phyloP scores from a whole-genome alignment of 1,140 invertebrate genomes.

The Druon quercuslanigerum region DNA sequence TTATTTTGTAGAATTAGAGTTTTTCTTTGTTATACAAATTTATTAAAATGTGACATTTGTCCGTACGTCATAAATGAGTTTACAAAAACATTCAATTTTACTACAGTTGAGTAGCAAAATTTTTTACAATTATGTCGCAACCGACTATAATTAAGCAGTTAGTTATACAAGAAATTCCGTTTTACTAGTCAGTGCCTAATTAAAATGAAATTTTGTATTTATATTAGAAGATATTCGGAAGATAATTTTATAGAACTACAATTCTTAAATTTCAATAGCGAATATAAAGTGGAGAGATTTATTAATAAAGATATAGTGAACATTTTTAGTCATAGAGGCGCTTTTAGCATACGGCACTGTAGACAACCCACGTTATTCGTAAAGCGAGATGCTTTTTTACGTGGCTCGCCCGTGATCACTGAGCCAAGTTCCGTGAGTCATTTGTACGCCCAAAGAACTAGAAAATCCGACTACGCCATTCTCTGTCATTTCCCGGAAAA shows the following conservation, averaged over 20 bases:
- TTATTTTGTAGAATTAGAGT: no score
- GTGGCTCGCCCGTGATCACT: neutral
- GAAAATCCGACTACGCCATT: conserved; percentile 15
- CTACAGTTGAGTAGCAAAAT: no score
- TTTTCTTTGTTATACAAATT: no score
- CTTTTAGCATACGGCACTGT: conserved; percentile 9
- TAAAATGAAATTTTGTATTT: no score
- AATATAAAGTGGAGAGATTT: neutral
- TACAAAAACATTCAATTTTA: no score
- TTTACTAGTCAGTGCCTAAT: no score
- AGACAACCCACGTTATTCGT: neutral
- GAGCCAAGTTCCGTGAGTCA: conserved; percentile 1
- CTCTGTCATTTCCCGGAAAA: conserved; percentile 8
- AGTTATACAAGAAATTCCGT: no score
- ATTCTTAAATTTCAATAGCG: neutral
- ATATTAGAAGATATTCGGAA: neutral
- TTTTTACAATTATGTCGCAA: no score
- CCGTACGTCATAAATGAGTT: no score
- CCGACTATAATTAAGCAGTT: no score
- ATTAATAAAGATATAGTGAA: neutral
- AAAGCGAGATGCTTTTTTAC: neutral
- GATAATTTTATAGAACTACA: neutral
- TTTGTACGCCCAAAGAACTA: neutral
- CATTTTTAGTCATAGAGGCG: neutral
- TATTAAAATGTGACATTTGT: no score